Evolutionary conservation across 2,797 vertebrate species (phyloP).

Genomic region (Todus mexicanus): DNA sequence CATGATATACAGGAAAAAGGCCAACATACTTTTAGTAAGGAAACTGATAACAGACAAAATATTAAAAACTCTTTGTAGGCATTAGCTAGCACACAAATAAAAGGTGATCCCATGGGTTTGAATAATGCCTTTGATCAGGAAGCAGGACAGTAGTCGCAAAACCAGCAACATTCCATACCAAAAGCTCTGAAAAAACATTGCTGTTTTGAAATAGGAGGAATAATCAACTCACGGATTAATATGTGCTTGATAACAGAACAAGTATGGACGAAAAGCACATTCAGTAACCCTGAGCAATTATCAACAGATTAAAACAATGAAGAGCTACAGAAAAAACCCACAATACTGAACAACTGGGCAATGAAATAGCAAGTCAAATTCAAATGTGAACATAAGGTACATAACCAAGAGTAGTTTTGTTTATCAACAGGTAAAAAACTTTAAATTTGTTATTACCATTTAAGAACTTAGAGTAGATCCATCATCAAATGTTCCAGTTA

Average conservation of each 20-base stretch:
- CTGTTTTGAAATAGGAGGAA: neutral
- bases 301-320: neutral
- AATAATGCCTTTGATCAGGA: neutral
- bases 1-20: neutral
- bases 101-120: neutral
- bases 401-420: neutral
- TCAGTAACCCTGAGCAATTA: neutral
- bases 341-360: neutral
- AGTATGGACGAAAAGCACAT: neutral
- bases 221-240: neutral
- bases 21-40: neutral
- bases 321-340: neutral
- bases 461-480: neutral
- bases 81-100: neutral
- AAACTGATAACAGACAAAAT: neutral
- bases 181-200: neutral
- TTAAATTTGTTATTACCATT: neutral
- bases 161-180: neutral
- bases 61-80: neutral
- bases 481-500: neutral
- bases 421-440: neutral
- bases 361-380: neutral
- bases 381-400: neutral
- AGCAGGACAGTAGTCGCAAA: neutral
- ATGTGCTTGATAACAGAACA: neutral